Base-by-base conservation (phyloP, 2,113 vertebrate genomes). In the Dicerorhinus sumatrensis region DNA sequence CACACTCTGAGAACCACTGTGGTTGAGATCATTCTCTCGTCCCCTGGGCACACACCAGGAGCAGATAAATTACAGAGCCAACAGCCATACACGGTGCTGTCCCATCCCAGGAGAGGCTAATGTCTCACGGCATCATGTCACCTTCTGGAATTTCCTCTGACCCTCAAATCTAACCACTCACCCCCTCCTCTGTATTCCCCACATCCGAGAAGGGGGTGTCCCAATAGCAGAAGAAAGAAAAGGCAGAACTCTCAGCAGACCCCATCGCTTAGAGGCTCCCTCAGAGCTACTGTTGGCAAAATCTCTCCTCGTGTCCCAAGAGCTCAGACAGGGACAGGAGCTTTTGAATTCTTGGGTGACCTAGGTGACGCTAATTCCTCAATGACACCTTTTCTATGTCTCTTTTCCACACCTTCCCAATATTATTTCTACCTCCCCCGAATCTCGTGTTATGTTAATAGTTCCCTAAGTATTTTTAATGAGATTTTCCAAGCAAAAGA, bases 401-500 rank as follows among this genome's bases (percentile, higher is more conserved):
- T 93, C 94, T 89, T 6, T 95, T 39, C 82, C 51, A 4, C n/a
- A 94, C 93, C 91, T 94, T 95, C 51, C 46, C 82, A 69, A 73
- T 96, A 94, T 75, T 95, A 70, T 93, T 93, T 97, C 73, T 97
- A 8, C 25, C 31, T 25, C n/a, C 51, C 76, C 97, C 69, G 60
- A 77, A 88, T 97, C 93, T 97, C 98, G 90, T 96, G 98, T 98
- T 98, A 98, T 98, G 97, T 95, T 99, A 98, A 98, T 98, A 97
- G 95, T 87, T 98, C 93, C 94, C 62, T 98, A 98, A 98, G 98
- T 98, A 98, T 98, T 98, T 98, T 99, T 98, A 99, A 99, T 99
- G 98, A 98, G 98, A 89, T 98, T 98, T 98, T 96, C 95, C 63
- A 97, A 98, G 97, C 94, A 97, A 98, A 97, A 96, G 98, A 95